Evolutionary conservation across 2,888 invertebrate species (phyloP).

Genomic region (Aporophyla nigra): DNA sequence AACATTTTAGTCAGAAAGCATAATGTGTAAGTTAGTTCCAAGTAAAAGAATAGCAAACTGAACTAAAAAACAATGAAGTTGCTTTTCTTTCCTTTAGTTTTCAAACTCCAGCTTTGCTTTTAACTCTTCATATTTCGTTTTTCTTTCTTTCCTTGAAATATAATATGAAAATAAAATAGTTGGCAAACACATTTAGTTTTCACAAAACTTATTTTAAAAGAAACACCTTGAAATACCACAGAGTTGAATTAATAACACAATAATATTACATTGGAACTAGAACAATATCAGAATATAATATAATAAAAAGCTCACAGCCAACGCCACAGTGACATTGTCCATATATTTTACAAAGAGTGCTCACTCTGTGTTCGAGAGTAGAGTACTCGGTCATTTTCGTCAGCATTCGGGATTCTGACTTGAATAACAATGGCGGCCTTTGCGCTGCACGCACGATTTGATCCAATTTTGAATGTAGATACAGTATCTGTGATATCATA

Average conservation of each 20-base stretch:
- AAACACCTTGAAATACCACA: background rate
- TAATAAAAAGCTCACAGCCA: background rate
- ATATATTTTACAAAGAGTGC: slow-evolving; percentile 26
- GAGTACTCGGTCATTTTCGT: slow-evolving; percentile 64
- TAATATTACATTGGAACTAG: slow-evolving; percentile 9
- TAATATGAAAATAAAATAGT: slow-evolving; percentile 7
- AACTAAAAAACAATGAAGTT: slow-evolving; percentile 1
- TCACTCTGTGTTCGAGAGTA: slow-evolving; percentile 49
- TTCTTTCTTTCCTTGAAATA: slow-evolving; percentile 9
- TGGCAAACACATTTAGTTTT: background rate
- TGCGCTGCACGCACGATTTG: slow-evolving; percentile 67
- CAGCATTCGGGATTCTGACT: slow-evolving; percentile 62
- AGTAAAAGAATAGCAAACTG: background rate
- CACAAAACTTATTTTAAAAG: background rate
- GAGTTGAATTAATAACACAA: slow-evolving; percentile 3
- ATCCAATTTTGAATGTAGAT: slow-evolving; percentile 65
- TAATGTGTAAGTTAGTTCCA: background rate
- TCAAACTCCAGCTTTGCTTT: slow-evolving; percentile 10
- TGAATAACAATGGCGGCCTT: slow-evolving; percentile 72
- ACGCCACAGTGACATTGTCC: slow-evolving; percentile 5
- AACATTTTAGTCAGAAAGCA: too few relatives aligned
- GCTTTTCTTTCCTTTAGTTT: slow-evolving; percentile 11
- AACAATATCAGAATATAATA: slow-evolving; percentile 23
- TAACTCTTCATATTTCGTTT: background rate
- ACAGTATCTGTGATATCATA: slow-evolving; percentile 46